A percentile compares a stretch with the other conserved stretches of the same genome.
Evolutionary conservation across 2,888 invertebrate species (phyloP).

Genomic region (Nebria salina): DNA sequence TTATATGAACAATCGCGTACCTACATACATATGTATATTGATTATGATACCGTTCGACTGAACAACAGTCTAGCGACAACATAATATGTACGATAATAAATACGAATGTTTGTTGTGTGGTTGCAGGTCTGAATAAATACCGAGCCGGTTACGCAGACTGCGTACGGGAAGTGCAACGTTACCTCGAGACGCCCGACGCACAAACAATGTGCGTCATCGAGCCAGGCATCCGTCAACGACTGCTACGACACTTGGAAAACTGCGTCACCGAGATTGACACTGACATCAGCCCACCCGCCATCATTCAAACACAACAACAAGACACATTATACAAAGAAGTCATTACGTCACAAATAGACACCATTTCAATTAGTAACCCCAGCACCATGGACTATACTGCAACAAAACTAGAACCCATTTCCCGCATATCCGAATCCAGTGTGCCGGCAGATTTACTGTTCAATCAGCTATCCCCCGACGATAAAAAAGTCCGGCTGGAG

Average conservation of each 20-base stretch:
- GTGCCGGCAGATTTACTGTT: slow-evolving; percentile 37
- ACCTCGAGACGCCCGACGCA: slow-evolving; percentile 70
- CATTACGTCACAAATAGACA: slow-evolving; percentile 22
- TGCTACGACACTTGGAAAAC: slow-evolving; percentile 69
- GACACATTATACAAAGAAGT: slow-evolving; percentile 37
- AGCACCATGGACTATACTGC: slow-evolving; percentile 36
- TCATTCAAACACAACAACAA: slow-evolving; percentile 50
- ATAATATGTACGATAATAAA: neutral
- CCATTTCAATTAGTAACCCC: slow-evolving; percentile 31
- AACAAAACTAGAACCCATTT: slow-evolving; percentile 36
- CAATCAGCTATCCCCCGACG: slow-evolving; percentile 9
- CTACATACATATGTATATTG: too few species aligned
- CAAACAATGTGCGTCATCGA: slow-evolving; percentile 69
- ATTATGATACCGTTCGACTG: neutral
- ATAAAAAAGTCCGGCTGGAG: slow-evolving; percentile 37
- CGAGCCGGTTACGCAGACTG: slow-evolving; percentile 75
- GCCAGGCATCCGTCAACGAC: slow-evolving; percentile 67
- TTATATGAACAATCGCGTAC: too few species aligned
- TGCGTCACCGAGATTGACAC: slow-evolving; percentile 71
- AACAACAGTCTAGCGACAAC: neutral
- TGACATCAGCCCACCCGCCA: slow-evolving; percentile 61
- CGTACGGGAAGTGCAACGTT: slow-evolving; percentile 70
- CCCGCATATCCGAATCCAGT: slow-evolving; percentile 32
- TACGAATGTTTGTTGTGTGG: slow-evolving; percentile 37
- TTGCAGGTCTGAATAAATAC: slow-evolving; percentile 68